Base-by-base conservation (phyloP, 2,797 vertebrate species). In the Lerista edwardsae region DNA sequence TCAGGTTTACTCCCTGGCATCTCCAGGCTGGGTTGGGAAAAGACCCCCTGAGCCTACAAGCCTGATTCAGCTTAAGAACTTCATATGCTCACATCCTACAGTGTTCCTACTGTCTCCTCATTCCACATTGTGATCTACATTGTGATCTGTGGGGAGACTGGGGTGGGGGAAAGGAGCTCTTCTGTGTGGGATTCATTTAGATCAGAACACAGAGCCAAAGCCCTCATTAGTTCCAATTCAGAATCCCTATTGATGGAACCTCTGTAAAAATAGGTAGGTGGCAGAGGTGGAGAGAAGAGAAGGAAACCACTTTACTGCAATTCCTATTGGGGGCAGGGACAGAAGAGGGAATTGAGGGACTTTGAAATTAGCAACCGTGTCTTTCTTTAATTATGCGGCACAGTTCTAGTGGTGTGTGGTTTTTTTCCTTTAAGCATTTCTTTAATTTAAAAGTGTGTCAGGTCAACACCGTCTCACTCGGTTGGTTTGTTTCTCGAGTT, bases 371-470 rank as follows among this genome's bases (percentile, higher is more conserved):
- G 59, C 61, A 23, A 27, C 71, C 29, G 31, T 64, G 72, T 65
- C 81, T 67, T 74, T 27, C 69, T 84, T 55, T 55, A 79, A 31
- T 79, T 41, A 73, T 2, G 27, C 0, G 21, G 59, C 44, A 34
- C 41, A 17, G 44, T 62, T 71, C 39, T 29, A 12, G 68, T 11
- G 57, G 12, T 75, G 2, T 23, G n/a, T n/a, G n/a, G n/a, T 64
- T 12, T 29, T 27, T 64, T 6, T 34, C 27, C 12, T 19, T 57
- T 25, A 51, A 84, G 76, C 69, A 17, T 39, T n/a, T 67, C 83
- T 74, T 79, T 74, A 65, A 84, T 79, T 84, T 65, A n/a, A 31
- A 84, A 73, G 61, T 67, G 12, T 67, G 68, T 74, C 83, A 74
- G 83, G 69, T 65, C 68, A 39, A 6, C 7, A 17, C 3, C 1